A percentile compares a stretch with the other conserved stretches of the same genome.
phyloP scores from a whole-genome alignment of 2,113 vertebrate species.

The Ascaphus truei region DNA sequence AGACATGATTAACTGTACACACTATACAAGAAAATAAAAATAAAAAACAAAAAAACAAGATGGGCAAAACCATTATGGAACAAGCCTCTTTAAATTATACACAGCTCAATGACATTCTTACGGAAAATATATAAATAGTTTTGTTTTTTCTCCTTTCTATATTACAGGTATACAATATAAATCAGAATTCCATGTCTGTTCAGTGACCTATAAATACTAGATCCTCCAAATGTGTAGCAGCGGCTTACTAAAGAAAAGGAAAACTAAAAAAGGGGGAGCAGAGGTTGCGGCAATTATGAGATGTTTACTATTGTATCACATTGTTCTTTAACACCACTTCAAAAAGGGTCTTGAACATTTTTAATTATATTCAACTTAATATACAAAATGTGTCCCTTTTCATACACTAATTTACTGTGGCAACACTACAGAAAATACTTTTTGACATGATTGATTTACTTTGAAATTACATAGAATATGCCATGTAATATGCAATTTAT shows the following conservation, averaged over 20 bases:
- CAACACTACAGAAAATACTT: not conserved
- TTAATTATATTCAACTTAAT: slow-evolving; percentile 31
- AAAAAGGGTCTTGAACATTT: slow-evolving; percentile 46
- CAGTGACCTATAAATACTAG: slow-evolving; percentile 80
- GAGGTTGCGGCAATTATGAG: slow-evolving; percentile 47
- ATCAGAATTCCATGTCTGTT: slow-evolving; percentile 83
- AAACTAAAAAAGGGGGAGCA: slow-evolving; percentile 42
- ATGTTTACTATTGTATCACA: slow-evolving; percentile 47
- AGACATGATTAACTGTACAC: slow-evolving; percentile 92
- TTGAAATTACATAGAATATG: no score
- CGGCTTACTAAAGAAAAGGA: slow-evolving; percentile 59
- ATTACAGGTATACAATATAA: slow-evolving; percentile 98
- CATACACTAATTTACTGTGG: no score
- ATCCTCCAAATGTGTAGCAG: slow-evolving; percentile 76
- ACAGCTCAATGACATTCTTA: slow-evolving; percentile 88
- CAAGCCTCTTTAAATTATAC: slow-evolving; percentile 79
- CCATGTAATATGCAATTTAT: no score
- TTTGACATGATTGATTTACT: not conserved
- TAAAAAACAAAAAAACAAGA: slow-evolving; percentile 65
- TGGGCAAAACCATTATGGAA: slow-evolving; percentile 69
- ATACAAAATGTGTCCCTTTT: slow-evolving; percentile 27
- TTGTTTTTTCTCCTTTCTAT: slow-evolving; percentile 79
- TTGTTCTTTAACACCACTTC: slow-evolving; percentile 44
- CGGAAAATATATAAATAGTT: slow-evolving; percentile 98
- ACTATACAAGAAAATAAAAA: slow-evolving; percentile 73